Base-by-base conservation (phyloP, 2,888 invertebrate species). In the Drosophila greeni region DNA sequence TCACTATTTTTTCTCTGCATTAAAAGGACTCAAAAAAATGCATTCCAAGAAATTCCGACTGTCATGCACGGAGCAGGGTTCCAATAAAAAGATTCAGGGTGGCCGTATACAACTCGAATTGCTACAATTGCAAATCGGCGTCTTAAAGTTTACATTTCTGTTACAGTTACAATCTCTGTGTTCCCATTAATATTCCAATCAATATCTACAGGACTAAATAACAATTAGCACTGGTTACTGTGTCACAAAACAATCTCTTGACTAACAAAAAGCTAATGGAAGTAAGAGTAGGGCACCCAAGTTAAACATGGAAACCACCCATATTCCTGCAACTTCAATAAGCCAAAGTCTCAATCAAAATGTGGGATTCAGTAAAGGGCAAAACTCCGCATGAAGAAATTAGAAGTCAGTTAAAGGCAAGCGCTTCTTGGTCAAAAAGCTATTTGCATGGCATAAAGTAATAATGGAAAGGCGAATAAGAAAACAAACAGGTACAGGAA, bases 381-480 rank as follows among this genome's bases (percentile, higher is more conserved):
- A 61, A 66, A 65, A 52, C 57, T 72, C 65, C 9, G 62, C 76
- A 76, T 7, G 60, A 76, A 72, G 53, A 33, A 47, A 26, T 34
- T 31, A 23, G 26, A 26, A 57, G 75, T 76, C 74, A 71, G 74
- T 68, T 66, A 67, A 73, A 60, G 65, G 68, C 70, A 62, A 64
- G 65, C 66, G n/a, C n/a, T 43, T 51, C 51, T 65, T 53, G 60
- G 60, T 54, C 59, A 58, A 54, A 62, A 52, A 24, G 48, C 23
- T 23, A 34, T 77, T 77, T 77, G 76, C 78, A 78, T 77, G 70
- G 75, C 75, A 78, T 78, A 75, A 70, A 77, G n/a, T n/a, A n/a
- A n/a, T n/a, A 73, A 75, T 75, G 69, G 68, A 75, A 76, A 36
- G 73, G 67, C 49, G n/a, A 59, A 36, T 16, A 48, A 26, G 37